Base-by-base conservation (phyloP, 2,113 vertebrate genomes). In the Martes martes region DNA sequence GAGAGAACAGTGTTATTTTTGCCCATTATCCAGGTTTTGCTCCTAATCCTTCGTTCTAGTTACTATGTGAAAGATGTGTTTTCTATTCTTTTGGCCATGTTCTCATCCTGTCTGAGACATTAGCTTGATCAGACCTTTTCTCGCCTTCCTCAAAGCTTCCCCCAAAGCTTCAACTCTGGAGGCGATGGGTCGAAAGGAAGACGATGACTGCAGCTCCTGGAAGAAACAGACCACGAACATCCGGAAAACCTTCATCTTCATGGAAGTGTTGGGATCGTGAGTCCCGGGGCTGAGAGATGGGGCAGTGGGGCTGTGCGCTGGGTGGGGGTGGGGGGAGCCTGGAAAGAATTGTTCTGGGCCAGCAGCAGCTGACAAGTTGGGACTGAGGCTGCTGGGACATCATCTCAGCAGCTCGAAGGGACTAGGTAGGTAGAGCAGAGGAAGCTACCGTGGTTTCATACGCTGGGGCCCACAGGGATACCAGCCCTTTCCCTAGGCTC, bases 201-300 rank as follows among this genome's bases (percentile, higher is more conserved):
- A 99, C 39, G 98, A 99, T 0, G 98, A 97, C 80, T 93, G 98
- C 91, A 98, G 99, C 96, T 99, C 98, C 97, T 99, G 99, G 99
- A 99, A 99, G 98, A 99, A 99, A 81, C 99, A 98, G 96, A 99
- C 98, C 3, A 99, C 94, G 98, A 99, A 99, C 98, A 99, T 99
- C 97, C 99, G 99, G 8, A 99, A 99, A 26, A 99, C 99, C 1
- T 99, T 99, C 97, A 99, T 99, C 88, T 99, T 99, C 98, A 99
- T 99, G 98, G 99, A 99, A 88, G 99, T 99, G 19, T 99, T 99
- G 97, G 99, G 99, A 63, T 99, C 99, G 99, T 99, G 98, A 99
- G 99, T 99, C 96, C 69, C 28, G 36, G 57, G 59, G 11, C 73
- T 2, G 23, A 55, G 86, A 14, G 74, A 6, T 0, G 31, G 52